phyloP scores from a whole-genome alignment of 2,113 vertebrate genomes.

The Speoplatyrhinus poulsoni region DNA sequence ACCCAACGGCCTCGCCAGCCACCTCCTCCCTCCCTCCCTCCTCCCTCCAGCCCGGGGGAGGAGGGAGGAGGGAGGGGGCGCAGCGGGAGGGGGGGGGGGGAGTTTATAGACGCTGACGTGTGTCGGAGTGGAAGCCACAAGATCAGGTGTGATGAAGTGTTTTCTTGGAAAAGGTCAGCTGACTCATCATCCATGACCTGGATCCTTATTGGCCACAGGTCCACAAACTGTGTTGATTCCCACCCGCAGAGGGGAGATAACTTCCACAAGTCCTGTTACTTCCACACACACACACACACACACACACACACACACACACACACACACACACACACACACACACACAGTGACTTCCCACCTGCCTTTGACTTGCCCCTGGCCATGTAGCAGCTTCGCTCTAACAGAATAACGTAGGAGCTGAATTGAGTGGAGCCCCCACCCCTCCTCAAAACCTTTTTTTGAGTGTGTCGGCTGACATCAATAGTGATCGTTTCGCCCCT shows the following conservation, averaged over 20 bases:
- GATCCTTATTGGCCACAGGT: conserved; percentile 11
- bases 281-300: too few species aligned
- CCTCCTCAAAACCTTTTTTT: conserved; percentile 18
- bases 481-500: background rate
- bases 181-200: conserved; percentile 7
- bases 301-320: too few species aligned
- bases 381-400: background rate
- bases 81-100: background rate
- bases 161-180: background rate
- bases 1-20: background rate
- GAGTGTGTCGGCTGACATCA: background rate
- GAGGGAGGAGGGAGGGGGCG: too few species aligned
- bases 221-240: background rate
- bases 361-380: background rate
- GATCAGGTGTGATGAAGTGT: background rate
- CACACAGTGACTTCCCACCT: too few species aligned
- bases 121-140: background rate
- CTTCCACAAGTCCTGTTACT: too few species aligned
- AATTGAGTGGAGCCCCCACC: background rate
- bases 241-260: conserved; percentile 17
- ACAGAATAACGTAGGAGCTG: background rate
- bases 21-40: background rate
- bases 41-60: too few species aligned
- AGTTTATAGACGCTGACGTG: conserved; percentile 1
- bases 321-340: too few species aligned